Evolutionary conservation across 2,797 vertebrate genomes (phyloP).

Genomic region (Neopelma chrysocephalum): DNA sequence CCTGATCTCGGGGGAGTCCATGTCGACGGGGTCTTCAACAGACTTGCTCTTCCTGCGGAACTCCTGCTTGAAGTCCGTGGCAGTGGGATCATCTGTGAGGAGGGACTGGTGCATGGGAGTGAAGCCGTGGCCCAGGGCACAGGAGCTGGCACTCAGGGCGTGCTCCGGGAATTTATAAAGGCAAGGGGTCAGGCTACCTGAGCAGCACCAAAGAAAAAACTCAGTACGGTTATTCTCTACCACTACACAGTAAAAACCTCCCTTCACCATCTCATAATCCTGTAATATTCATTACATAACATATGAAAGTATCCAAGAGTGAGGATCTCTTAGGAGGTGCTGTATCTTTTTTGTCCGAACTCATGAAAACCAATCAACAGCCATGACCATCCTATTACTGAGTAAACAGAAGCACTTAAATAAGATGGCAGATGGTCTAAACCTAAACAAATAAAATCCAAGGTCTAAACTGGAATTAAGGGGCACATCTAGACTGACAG

Average conservation of each 20-base stretch:
- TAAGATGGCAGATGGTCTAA: neutral
- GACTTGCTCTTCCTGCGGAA: constrained; percentile 86
- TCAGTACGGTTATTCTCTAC: neutral
- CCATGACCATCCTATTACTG: neutral
- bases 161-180: constrained; percentile 97
- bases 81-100: constrained; percentile 83
- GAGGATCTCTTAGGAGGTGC: rapidly evolving
- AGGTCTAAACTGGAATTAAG: neutral
- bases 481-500: neutral
- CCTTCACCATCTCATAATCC: neutral
- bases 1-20: constrained; percentile 96
- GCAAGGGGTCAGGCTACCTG: constrained; percentile 90
- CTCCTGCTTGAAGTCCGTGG: constrained; percentile 88
- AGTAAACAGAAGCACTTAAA: neutral
- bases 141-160: constrained; percentile 82
- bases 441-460: neutral
- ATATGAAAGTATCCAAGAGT: rapidly evolving
- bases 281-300: neutral
- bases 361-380: neutral
- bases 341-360: neutral
- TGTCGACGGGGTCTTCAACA: constrained; percentile 86
- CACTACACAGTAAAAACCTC: neutral
- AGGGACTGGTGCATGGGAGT: constrained; percentile 86
- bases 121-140: constrained; percentile 87
- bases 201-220: neutral